These are phyloP conservation scores for Leucophenga varia DNA, from an alignment of 1,140 invertebrate genomes.

Conservation along the genomic window DNA sequence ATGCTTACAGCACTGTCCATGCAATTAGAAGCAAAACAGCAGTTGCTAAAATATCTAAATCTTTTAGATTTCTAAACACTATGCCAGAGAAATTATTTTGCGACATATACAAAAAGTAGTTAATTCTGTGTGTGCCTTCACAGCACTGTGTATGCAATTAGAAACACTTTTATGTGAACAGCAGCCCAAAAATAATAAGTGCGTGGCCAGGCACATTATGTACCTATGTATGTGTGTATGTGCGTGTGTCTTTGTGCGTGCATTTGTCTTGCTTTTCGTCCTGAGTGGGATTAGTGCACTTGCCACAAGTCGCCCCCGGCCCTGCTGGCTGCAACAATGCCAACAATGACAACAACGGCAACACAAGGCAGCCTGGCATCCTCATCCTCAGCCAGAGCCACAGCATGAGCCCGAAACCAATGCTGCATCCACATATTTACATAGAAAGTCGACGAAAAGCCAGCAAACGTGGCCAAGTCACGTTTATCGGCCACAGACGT, in stretches of 20 bases:
- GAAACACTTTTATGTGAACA: no score
- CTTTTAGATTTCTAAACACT: no score
- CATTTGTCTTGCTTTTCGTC: neutral
- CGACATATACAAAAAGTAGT: no score
- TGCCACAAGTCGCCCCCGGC: slow-evolving; percentile 22
- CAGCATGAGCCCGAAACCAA: neutral
- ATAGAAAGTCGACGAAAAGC: slow-evolving; percentile 30
- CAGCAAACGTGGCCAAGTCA: slow-evolving; percentile 39
- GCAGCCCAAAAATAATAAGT: no score
- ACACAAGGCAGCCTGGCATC: no score
- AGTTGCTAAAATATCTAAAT: no score
- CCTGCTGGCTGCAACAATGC: slow-evolving; percentile 23
- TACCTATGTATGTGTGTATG: slow-evolving; percentile 23
- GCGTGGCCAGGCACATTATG: slow-evolving; percentile 1
- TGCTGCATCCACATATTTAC: slow-evolving; percentile 27
- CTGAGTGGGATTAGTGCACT: slow-evolving; percentile 13
- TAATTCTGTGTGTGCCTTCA: slow-evolving; percentile 7
- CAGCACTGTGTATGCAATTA: no score
- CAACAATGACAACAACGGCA: slow-evolving; percentile 24
- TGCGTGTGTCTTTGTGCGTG: slow-evolving; percentile 12
- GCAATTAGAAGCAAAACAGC: no score
- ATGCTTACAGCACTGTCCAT: no score
- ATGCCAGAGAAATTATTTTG: no score
- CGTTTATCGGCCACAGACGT: slow-evolving; percentile 41
- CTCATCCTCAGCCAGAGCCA: slow-evolving; percentile 12